phyloP scores from a whole-genome alignment of 2,888 invertebrate genomes.

The Meiosimyza platycephala region DNA sequence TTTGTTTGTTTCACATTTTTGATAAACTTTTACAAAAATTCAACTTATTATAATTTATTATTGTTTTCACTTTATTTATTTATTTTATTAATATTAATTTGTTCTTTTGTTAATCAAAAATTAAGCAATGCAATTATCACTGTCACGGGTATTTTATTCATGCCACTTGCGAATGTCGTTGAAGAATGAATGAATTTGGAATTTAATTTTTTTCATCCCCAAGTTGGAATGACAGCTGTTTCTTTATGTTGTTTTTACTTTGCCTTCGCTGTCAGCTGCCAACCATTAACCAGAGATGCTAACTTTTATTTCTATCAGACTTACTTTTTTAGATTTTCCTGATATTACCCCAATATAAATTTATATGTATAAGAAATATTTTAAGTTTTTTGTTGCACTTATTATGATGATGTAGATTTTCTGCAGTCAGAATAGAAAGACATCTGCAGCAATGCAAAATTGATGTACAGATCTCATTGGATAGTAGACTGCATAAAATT shows the following conservation, averaged over 20 bases:
- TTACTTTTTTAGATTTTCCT: too few relatives aligned
- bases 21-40: not conserved
- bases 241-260: constrained; percentile 1
- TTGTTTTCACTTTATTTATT: not conserved
- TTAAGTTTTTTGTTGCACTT: too few relatives aligned
- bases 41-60: too few relatives aligned
- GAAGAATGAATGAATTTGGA: constrained; percentile 6
- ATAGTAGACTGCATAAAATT: too few relatives aligned
- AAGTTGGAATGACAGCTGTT: not conserved
- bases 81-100: constrained; percentile 20
- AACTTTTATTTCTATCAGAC: too few relatives aligned
- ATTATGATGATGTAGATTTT: too few relatives aligned
- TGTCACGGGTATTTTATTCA: not conserved
- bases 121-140: not conserved
- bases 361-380: too few relatives aligned
- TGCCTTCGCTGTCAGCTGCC: not conserved
- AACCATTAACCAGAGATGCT: too few relatives aligned
- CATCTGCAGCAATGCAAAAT: too few relatives aligned
- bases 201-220: constrained; percentile 5
- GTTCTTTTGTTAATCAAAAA: constrained; percentile 18
- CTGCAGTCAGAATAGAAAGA: too few relatives aligned
- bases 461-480: too few relatives aligned
- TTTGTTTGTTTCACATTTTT: not conserved
- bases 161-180: constrained; percentile 9
- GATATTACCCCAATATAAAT: too few relatives aligned